Base-by-base conservation (phyloP, 2,113 vertebrate species). In the Verasper variegatus region DNA sequence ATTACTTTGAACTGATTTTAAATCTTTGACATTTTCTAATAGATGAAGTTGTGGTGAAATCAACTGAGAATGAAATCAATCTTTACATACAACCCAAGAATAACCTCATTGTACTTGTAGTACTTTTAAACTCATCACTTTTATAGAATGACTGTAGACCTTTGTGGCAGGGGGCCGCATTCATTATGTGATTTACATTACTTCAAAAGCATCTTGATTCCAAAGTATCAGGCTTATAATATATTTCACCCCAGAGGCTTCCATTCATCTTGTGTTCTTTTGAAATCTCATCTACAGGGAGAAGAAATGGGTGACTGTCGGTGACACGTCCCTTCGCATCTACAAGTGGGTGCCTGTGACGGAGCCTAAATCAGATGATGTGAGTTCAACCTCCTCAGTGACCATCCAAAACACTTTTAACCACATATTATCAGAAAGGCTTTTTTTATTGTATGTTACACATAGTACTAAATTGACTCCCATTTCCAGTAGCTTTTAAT, bases 261-360 rank as follows among this genome's bases (percentile, higher is more conserved):
- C 17, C 47, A 21, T 62, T 59, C 35, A 62, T 42, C 31, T 31
- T 31, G 31, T 31, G 8, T 40, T 54, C 7, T 56, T 14, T 57
- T 57, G 24, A 24, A 13, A 26, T 65, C 6, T 71, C 27, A 8
- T 7, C 0, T 17, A 49, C 93, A 99, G 98, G 98, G 98, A 99
- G 94, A 99, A 99, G 95, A 99, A 99, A 86, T 99, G 97, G 98
- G 98, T 99, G 92, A 99, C 98, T 0, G 97, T 99, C 26, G 98
- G 97, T 7, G 98, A 99, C 93, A 99, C 98, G 0, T 99, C 98
- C 45, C 95, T 99, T 58, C 95, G 98, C 59, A 99, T 99, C 96
- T 99, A 97, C 94, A 99, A 99, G 92, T 99, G 98, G 98, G 97
- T 99, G 15, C 98, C 98, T 2, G 97, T 99, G 91, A 96, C 97